Evolutionary conservation across 2,113 vertebrate genomes (phyloP).

Genomic region (Lepisosteus osseus): DNA sequence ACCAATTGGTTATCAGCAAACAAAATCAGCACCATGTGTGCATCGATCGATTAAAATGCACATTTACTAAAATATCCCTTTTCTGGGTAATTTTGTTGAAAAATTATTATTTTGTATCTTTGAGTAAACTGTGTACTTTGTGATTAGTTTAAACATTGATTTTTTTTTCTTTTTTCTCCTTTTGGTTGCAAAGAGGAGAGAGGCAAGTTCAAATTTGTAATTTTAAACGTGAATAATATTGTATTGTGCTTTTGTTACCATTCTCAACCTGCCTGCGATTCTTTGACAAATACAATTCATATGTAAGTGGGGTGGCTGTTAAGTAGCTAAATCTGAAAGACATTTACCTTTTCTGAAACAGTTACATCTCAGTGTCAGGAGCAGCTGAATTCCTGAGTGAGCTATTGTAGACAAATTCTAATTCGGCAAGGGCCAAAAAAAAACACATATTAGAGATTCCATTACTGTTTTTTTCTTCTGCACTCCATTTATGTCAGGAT

Average conservation of each 20-base stretch:
- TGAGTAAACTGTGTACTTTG: too few species aligned
- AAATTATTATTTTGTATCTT: too few species aligned
- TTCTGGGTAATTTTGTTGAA: too few species aligned
- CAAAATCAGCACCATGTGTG: too few species aligned
- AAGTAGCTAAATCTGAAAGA: background rate
- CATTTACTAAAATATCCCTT: too few species aligned
- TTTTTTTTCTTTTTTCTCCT: too few species aligned
- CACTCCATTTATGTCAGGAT: background rate
- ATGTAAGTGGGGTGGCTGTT: background rate
- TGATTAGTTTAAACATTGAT: too few species aligned
- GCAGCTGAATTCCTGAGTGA: conserved; percentile 7
- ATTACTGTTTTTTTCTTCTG: conserved; percentile 25
- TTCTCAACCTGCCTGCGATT: background rate
- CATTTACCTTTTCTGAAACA: background rate
- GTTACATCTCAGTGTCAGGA: conserved; percentile 14
- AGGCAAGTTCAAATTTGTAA: background rate
- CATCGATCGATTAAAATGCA: too few species aligned
- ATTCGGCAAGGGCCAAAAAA: conserved; percentile 2
- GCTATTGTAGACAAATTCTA: conserved; percentile 11
- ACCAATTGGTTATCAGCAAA: too few species aligned
- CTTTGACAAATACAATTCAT: background rate
- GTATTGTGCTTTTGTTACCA: background rate
- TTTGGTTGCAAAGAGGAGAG: background rate
- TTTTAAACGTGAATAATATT: conserved; percentile 1
- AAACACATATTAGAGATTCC: conserved; percentile 15